Conservation (phyloP, 2,888 invertebrate species). For the Pristionchus arcanus region DNA sequence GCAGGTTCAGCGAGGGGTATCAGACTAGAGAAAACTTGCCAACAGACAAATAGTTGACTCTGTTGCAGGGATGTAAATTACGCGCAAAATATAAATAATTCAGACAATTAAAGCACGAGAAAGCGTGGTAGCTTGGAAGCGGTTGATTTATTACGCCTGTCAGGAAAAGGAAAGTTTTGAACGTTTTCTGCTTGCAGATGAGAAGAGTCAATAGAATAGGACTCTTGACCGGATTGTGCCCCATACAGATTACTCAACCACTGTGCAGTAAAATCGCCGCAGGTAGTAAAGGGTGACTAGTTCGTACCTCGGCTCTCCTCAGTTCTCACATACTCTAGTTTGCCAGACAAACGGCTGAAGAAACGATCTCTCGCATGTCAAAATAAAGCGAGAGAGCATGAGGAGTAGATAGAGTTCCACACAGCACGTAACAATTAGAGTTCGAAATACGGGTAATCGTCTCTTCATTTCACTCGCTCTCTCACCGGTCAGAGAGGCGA, state of each 20-base stretch:
- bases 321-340: background rate
- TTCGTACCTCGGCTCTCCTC: background rate
- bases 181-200: background rate
- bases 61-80: background rate
- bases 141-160: too few relatives aligned
- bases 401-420: background rate
- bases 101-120: too few relatives aligned
- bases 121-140: too few relatives aligned
- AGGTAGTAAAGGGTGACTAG: constrained; percentile 17
- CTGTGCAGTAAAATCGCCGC: constrained; percentile 2
- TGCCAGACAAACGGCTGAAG: background rate
- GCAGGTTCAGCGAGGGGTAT: background rate
- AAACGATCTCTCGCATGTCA: background rate
- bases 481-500: too few relatives aligned
- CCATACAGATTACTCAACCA: background rate
- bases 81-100: too few relatives aligned
- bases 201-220: background rate
- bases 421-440: too few relatives aligned
- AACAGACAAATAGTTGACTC: background rate
- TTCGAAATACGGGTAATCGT: too few relatives aligned
- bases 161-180: background rate
- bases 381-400: background rate
- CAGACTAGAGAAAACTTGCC: background rate
- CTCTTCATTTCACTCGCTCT: too few relatives aligned
- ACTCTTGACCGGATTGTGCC: constrained; percentile 5